Conservation (phyloP, 1,140 invertebrate genomes). For the Macrobrachium rosenbergii region DNA sequence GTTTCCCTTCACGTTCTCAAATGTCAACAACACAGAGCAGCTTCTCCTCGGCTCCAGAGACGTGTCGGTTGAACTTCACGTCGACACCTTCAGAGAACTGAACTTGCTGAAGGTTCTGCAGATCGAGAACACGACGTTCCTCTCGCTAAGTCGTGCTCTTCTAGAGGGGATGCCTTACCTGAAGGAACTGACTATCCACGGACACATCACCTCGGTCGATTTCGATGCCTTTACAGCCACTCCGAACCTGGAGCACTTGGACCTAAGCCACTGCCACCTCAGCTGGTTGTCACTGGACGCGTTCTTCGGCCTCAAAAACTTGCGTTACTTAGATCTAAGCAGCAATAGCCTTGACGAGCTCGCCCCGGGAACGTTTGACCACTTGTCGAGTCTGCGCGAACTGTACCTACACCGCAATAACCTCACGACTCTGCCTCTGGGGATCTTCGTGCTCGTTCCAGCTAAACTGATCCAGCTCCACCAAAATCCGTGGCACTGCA, state of each 20-base stretch:
- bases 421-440: slow-evolving; percentile 53
- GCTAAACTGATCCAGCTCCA: slow-evolving; percentile 58
- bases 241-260: slow-evolving; percentile 36
- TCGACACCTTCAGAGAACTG: slow-evolving; percentile 56
- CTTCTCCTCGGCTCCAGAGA: slow-evolving; percentile 48
- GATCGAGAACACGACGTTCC: slow-evolving; percentile 51
- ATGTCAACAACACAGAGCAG: slow-evolving; percentile 51
- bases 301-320: slow-evolving; percentile 51
- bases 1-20: slow-evolving; percentile 55
- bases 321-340: slow-evolving; percentile 51
- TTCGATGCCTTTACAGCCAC: slow-evolving; percentile 58
- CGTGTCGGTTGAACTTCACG: slow-evolving; percentile 48
- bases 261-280: slow-evolving; percentile 49
- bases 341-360: slow-evolving; percentile 46
- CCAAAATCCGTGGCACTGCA: slow-evolving; percentile 60
- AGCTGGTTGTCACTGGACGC: slow-evolving; percentile 48
- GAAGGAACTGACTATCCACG: slow-evolving; percentile 54
- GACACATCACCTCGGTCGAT: slow-evolving; percentile 48
- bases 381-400: slow-evolving; percentile 47
- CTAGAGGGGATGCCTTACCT: slow-evolving; percentile 55
- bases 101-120: slow-evolving; percentile 25
- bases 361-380: slow-evolving; percentile 57
- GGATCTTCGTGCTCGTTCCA: slow-evolving; percentile 45
- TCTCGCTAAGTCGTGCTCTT: slow-evolving; percentile 28
- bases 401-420: slow-evolving; percentile 57